Base-by-base conservation (phyloP, 2,797 vertebrate genomes). In the Gephyroberyx darwinii region DNA sequence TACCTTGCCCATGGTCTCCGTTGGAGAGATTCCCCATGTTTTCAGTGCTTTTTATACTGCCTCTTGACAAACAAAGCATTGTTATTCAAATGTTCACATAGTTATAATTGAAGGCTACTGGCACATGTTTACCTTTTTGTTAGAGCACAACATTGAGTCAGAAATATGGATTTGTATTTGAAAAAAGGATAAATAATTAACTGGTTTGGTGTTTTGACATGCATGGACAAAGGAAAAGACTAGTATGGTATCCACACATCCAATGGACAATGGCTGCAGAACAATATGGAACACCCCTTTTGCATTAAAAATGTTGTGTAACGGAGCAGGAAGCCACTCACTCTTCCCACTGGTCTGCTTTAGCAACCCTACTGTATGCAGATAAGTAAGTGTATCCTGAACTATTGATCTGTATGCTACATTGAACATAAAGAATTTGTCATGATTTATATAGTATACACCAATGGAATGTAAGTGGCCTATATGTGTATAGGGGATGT, bases 1-100 rank as follows among this genome's bases (percentile, higher is more conserved):
- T 84, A 94, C 94, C 93, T 93, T 95, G 79, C 93, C 94, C 94
- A 95, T 95, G 92, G 91, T 94, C 92, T 92, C 92, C 73, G 86
- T 88, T 95, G 91, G 91, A 93, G 92, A 91, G 92, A 89, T 90
- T 92, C 90, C 91, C 89, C 91, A 91, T 93, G 91, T 91, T 94
- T 93, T 91, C 93, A 87, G 86, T 89, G 89, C 91, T 93, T 93
- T 95, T 93, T 95, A 94, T 95, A 92, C 88, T 59, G 78, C 84
- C 90, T 86, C 86, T 89, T 78, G 65, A 93, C 94, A 94, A 94
- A 93, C 92, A 93, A 91, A 88, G 89, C 75, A 91, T 95, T 94
- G 93, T 95, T 90, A 95, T 94, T 94, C 87, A 94, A 94, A 94
- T 94, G 65, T 78, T 84, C 80, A 80, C 83, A 45, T 69, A 85